Percentiles rank a stretch among this genome's conserved stretches.
Evolutionary conservation across 2,888 invertebrate species (phyloP).

Genomic region (Hetaerina titia): DNA sequence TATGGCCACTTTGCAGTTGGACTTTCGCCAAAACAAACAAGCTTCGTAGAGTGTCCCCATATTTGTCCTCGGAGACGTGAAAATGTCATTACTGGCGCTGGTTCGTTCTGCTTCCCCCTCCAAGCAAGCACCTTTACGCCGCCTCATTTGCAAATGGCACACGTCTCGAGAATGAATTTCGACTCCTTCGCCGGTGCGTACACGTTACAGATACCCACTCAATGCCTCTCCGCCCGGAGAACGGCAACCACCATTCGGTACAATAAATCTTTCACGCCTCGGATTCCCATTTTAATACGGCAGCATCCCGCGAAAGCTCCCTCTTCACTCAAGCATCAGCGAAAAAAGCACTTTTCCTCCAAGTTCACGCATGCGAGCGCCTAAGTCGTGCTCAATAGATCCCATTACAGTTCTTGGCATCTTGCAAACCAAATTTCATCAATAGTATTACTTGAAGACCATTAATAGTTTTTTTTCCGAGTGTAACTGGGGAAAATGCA

Average conservation of each 20-base stretch:
- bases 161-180: neutral
- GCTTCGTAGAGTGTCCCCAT: neutral
- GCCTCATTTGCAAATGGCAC: constrained; percentile 10
- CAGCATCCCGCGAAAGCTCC: neutral
- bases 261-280: neutral
- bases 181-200: constrained; percentile 2
- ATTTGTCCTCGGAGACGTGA: constrained; percentile 20
- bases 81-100: neutral
- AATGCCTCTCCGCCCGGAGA: neutral
- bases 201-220: neutral
- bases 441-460: neutral
- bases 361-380: neutral
- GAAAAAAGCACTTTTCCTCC: neutral
- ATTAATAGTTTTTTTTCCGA: neutral
- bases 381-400: neutral
- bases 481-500: too few species aligned
- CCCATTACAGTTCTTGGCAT: neutral
- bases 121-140: neutral
- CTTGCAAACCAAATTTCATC: neutral
- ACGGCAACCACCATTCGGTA: neutral
- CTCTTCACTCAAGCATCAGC: neutral
- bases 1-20: constrained; percentile 12
- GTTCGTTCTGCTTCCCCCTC: neutral
- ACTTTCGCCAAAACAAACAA: constrained; percentile 16
- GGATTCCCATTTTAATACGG: neutral